These are phyloP conservation scores for Tokudaia muenninki DNA, from an alignment of 2,797 vertebrate species.

Conservation along the genomic window DNA sequence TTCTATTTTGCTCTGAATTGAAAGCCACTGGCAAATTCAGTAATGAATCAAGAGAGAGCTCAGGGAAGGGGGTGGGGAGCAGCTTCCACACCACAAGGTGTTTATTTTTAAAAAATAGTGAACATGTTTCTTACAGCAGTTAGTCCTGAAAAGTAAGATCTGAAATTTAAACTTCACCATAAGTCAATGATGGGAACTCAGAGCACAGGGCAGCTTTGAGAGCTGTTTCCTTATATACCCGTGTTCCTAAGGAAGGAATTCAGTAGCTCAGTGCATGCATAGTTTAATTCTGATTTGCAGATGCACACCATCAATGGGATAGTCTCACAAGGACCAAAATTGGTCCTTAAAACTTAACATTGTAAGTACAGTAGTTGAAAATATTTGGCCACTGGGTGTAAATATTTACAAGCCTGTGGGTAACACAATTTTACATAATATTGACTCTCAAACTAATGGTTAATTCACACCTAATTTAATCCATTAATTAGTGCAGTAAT, in stretches of 20 bases:
- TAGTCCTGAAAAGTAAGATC: constrained; percentile 15
- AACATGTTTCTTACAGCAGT: constrained; percentile 19
- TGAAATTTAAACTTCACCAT: constrained; percentile 3
- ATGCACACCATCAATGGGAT: background rate
- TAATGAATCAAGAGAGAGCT: background rate
- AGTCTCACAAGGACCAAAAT: background rate
- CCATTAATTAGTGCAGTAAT: constrained; percentile 43
- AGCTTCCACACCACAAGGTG: background rate
- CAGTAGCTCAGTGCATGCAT: background rate
- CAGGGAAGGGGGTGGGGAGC: background rate
- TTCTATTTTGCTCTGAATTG: constrained; percentile 62
- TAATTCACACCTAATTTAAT: constrained; percentile 49
- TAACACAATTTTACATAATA: constrained; percentile 57
- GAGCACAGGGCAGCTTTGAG: background rate
- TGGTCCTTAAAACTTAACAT: background rate
- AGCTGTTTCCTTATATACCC: background rate
- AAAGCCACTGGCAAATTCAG: constrained; percentile 69
- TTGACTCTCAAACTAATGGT: background rate
- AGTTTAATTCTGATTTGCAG: constrained; percentile 7
- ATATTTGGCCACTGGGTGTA: background rate
- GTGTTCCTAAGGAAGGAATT: background rate
- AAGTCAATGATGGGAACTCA: accelerated
- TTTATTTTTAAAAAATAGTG: background rate
- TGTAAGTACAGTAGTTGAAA: constrained; percentile 13
- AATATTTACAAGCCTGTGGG: constrained; percentile 55